phyloP scores from a whole-genome alignment of 2,113 vertebrate species.

The Catharus minimus region DNA sequence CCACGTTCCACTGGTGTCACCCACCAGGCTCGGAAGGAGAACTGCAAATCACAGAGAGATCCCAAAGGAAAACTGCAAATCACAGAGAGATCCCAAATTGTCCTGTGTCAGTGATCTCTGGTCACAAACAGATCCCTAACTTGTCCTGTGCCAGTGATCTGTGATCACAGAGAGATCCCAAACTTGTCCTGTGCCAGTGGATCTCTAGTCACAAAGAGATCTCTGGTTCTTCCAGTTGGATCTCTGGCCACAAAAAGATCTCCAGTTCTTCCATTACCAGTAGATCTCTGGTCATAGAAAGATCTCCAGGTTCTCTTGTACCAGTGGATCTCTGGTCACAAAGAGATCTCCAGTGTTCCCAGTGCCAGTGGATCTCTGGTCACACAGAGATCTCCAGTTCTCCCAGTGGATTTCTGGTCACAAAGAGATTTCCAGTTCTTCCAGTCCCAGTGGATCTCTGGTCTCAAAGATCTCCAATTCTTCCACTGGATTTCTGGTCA shows the following conservation, averaged over 20 bases:
- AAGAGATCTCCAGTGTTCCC: too few species aligned
- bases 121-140: background rate
- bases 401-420: too few species aligned
- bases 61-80: too few species aligned
- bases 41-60: background rate
- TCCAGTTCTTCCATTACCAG: background rate
- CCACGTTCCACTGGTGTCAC: background rate
- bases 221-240: too few species aligned
- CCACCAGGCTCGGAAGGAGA: background rate
- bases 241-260: background rate
- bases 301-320: too few species aligned
- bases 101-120: background rate
- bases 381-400: too few species aligned
- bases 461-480: too few species aligned
- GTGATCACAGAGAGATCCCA: background rate
- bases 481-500: too few species aligned
- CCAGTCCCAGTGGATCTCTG: fast-evolving
- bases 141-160: too few species aligned
- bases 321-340: background rate
- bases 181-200: too few species aligned
- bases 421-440: too few species aligned
- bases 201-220: background rate
- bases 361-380: background rate
- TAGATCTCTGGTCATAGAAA: background rate
- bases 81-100: background rate